Base-by-base conservation (phyloP, 2,888 invertebrate genomes). In the Cephus pygmeus region DNA sequence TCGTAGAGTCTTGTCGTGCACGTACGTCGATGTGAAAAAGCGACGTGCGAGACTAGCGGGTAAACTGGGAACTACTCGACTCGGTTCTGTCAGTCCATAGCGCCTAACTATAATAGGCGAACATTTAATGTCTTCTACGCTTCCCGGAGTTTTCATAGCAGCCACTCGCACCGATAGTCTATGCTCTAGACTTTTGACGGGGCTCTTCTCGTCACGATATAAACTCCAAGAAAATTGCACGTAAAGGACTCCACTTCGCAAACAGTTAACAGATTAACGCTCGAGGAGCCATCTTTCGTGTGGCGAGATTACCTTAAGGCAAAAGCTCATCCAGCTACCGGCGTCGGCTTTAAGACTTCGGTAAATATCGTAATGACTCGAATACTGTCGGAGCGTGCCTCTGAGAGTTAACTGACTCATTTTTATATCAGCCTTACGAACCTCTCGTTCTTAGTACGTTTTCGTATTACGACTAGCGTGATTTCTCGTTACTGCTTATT, bases 391-490 rank as follows among this genome's bases (percentile, higher is more conserved):
- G 87, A 80, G 85, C 90, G 90, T 90, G 90, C 85, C 89, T 82
- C 79, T 78, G 90, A 90, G 89, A 90, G 89, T 90, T 90, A 90
- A 90, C 89, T 87, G 86, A 87, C 90, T 90, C 88, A 89, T 90
- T 90, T 90, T 88, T 85, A 83, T 79, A 81, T 81, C 83, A 75
- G 73, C 34, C 33, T 74, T 74, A 74, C 23, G 35, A 11, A 30
- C 74, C 36, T 34, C 6, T 36, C 36, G 6, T 35, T 78, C 77
- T n/a, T 33, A 40, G 3, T 12, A 31, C 15, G 12, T 34, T 78
- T 75, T 73, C 31, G 74, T 76, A 75, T 34, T 73, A 15, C 34
- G 34, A 73, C 75, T 36, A 71, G 33, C 69, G 69, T 12, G 71
- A 71, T 36, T 73, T 34, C 74, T 12, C 33, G 74, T 34, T 23